Evolutionary conservation across 2,888 invertebrate species (phyloP), one percentile per base, ranked within the genome.

Genomic region (Hecatera dysodea): DNA sequence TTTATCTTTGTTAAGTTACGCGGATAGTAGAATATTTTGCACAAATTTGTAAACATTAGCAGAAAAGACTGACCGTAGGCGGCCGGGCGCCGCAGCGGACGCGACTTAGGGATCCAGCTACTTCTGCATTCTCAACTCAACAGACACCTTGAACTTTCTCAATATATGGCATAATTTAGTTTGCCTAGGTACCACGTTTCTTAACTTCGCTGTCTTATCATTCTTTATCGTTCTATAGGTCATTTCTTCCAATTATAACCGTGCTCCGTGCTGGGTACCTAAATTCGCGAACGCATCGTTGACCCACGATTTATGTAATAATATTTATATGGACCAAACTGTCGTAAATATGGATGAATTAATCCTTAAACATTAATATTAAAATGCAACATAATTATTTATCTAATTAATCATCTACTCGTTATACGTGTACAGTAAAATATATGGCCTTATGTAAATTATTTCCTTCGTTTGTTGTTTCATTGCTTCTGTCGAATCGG

Each of bases 251-350:
- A 67, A 42, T n/a, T 27, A 9, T 15, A 24, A 65, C 36, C 50
- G 22, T 55, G 46, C 29, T 55, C 60, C 48, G 48, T 66, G 90
- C 92, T 93, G 95, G 87, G 90, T 90, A 87, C 90, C 92, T 93
- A 91, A 91, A 89, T 80, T 78, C 81, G 90, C 90, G 90, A 90
- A 89, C 87, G 88, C 82, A 90, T 91, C 90, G 89, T 85, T 81
- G 74, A 90, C 88, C 83, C 89, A 91, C 92, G 86, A 93, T 92
- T 92, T 90, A 94, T 90, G 93, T 95, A 95, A 94, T 94, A 94
- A 95, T 94, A 93, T 93, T 94, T 93, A 92, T 95, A 96, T 96
- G 96, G 96, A 96, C 96, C 96, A 96, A 96, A 95, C 94, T 95
- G 94, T 95, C 95, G 92, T 95, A 93, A 94, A 93, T 94, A 94